A percentile compares a stretch with the other conserved stretches of the same genome.
phyloP scores from a whole-genome alignment of 2,797 vertebrate genomes.

The Pantherophis vulpinus region DNA sequence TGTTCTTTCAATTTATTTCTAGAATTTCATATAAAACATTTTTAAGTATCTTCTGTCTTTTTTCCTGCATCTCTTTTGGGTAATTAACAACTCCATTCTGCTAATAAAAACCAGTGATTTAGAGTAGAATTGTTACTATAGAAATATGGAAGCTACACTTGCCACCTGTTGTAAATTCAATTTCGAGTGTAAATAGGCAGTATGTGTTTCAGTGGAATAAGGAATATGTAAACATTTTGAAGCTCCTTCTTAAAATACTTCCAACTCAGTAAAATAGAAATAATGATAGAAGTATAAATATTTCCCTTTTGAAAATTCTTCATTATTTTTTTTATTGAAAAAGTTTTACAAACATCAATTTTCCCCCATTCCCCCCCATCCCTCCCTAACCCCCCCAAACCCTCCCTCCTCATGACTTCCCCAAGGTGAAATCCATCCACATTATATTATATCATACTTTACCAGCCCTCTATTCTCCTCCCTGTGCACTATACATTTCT shows the following conservation, averaged over 20 bases:
- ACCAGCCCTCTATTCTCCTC: too few species aligned
- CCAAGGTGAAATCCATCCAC: too few species aligned
- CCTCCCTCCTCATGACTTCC: too few species aligned
- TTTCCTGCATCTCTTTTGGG: constrained; percentile 14
- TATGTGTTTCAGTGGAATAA: not conserved
- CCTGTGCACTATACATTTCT: too few species aligned
- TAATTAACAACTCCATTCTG: constrained; percentile 26
- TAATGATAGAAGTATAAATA: constrained; percentile 13
- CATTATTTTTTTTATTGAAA: not conserved
- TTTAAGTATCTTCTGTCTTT: constrained; percentile 32
- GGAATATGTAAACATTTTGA: constrained; percentile 16
- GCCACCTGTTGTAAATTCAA: constrained; percentile 3
- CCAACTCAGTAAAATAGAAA: not conserved
- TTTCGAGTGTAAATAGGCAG: constrained; percentile 6
- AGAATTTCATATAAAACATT: constrained; percentile 22
- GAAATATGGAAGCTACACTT: constrained; percentile 7
- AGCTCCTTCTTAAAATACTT: not conserved
- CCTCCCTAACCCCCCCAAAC: too few species aligned
- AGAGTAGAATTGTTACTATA: not conserved
- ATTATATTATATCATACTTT: too few species aligned
- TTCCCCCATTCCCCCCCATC: too few species aligned
- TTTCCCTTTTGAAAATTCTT: not conserved
- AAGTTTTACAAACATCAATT: too few species aligned
- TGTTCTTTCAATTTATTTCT: not conserved
- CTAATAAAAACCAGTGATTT: constrained; percentile 8